phyloP scores from a whole-genome alignment of 2,888 invertebrate species.

The Apamea anceps region DNA sequence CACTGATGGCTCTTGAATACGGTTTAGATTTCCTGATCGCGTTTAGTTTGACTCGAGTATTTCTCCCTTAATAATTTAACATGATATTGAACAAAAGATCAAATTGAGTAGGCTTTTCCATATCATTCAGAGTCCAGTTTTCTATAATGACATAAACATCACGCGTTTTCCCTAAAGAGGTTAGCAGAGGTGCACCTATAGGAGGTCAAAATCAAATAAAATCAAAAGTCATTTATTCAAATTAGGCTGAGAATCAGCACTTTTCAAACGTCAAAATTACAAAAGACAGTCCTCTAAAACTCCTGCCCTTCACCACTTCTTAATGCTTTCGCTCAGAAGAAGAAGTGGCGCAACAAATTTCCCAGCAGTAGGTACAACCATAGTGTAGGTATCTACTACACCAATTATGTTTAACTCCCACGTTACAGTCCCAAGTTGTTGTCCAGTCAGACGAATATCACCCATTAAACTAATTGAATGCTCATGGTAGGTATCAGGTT shows the following conservation, averaged over 20 bases:
- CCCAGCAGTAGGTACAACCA: background rate
- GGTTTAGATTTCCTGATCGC: background rate
- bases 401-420: background rate
- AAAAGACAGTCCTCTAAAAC: too few relatives aligned
- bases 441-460: background rate
- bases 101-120: background rate
- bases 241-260: too few relatives aligned
- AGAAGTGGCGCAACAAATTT: too few relatives aligned
- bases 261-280: too few relatives aligned
- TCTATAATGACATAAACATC: background rate
- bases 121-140: background rate
- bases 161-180: background rate
- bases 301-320: too few relatives aligned
- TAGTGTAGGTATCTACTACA: accelerated
- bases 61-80: too few relatives aligned
- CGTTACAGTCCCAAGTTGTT: background rate
- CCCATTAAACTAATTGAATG: background rate
- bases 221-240: too few relatives aligned
- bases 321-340: too few relatives aligned
- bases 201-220: too few relatives aligned
- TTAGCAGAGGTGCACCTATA: background rate
- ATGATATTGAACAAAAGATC: background rate
- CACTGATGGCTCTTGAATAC: background rate
- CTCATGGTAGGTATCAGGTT: background rate
- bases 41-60: background rate